These are phyloP conservation scores for Alligator sinensis DNA, from an alignment of 2,113 vertebrate genomes.

Conservation along the genomic window DNA sequence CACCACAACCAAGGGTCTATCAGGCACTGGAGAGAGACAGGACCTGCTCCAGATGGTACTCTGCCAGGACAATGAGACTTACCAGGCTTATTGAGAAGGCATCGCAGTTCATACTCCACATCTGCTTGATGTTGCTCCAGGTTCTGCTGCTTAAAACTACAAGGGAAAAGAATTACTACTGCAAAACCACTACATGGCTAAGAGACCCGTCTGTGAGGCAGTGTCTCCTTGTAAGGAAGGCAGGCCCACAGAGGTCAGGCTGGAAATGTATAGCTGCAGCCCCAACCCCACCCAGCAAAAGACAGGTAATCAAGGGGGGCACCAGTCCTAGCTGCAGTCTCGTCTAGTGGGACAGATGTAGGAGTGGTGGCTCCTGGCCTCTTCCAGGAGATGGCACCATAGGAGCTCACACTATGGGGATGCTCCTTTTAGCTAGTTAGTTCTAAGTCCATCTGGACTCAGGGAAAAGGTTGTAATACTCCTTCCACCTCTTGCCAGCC, in stretches of 20 bases:
- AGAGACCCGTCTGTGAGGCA: neutral
- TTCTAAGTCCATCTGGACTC: neutral
- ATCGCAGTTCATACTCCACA: constrained; percentile 90
- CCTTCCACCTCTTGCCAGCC: neutral
- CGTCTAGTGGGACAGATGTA: neutral
- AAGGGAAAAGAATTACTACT: neutral
- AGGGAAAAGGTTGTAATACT: neutral
- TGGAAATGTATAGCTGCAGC: neutral
- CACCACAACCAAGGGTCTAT: neutral
- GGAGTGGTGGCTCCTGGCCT: neutral
- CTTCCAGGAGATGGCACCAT: neutral
- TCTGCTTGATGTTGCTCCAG: constrained; percentile 93
- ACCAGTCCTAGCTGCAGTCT: neutral
- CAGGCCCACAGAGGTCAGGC: neutral
- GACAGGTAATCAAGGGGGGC: neutral
- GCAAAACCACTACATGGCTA: neutral
- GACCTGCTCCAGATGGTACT: neutral
- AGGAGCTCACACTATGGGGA: neutral
- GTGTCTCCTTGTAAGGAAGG: neutral
- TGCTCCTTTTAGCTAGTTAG: neutral
- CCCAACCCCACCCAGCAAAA: neutral
- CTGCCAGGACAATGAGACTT: neutral
- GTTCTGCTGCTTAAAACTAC: constrained; percentile 90
- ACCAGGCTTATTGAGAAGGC: constrained; percentile 96
- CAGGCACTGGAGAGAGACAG: neutral